Evolutionary conservation across 2,797 vertebrate species (phyloP).

Genomic region (Mionectes olivaceus): DNA sequence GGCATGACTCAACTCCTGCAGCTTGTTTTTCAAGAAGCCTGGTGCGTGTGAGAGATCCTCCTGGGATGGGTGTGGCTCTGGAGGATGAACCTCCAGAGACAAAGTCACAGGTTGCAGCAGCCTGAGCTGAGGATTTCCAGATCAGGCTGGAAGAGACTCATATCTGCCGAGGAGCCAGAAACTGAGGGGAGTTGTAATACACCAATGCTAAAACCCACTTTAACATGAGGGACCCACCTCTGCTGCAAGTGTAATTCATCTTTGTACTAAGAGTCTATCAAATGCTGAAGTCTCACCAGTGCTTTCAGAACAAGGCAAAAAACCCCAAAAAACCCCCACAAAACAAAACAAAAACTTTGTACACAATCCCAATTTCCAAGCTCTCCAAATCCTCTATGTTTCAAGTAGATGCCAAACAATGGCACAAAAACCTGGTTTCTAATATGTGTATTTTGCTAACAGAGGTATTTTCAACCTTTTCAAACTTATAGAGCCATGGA

Average conservation of each 20-base stretch:
- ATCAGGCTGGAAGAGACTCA: background rate
- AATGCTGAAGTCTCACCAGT: background rate
- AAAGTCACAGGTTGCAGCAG: background rate
- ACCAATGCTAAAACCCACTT: background rate
- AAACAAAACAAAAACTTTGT: background rate
- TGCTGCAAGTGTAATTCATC: background rate
- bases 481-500: background rate
- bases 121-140: background rate
- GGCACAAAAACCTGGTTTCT: background rate
- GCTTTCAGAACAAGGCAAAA: background rate
- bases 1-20: conserved; percentile 3
- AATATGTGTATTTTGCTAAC: background rate
- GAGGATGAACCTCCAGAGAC: background rate
- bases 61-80: background rate
- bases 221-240: background rate
- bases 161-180: background rate
- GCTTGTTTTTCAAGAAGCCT: background rate
- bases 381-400: background rate
- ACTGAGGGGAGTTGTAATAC: background rate
- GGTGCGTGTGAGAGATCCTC: background rate
- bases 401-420: background rate
- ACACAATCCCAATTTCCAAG: background rate
- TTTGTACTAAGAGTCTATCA: background rate
- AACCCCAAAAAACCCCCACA: background rate
- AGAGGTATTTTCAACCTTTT: background rate